Evolutionary conservation across 2,113 vertebrate species (phyloP).

Genomic region (Mesocricetus auratus): DNA sequence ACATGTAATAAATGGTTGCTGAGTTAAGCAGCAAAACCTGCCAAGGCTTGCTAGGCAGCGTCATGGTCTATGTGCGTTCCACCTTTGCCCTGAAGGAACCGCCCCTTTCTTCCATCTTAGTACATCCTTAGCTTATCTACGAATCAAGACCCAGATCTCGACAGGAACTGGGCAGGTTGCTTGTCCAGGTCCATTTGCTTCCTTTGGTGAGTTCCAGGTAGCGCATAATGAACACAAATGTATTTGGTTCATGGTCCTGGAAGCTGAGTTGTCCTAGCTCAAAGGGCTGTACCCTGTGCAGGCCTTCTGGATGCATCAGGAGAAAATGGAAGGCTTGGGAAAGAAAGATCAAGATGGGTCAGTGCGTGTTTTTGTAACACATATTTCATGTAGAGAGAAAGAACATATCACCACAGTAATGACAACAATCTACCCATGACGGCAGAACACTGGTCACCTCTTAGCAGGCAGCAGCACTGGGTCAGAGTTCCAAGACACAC

Average conservation of each 20-base stretch:
- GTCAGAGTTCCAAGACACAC: neutral
- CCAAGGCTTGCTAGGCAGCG: neutral
- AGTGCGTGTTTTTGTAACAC: neutral
- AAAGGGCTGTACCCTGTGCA: neutral
- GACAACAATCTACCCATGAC: neutral
- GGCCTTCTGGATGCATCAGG: neutral
- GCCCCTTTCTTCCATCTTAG: neutral
- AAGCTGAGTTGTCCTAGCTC: neutral
- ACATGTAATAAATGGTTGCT: constrained; percentile 9
- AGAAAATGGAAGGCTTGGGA: neutral
- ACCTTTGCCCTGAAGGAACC: neutral
- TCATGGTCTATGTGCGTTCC: neutral
- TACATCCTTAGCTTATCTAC: constrained; percentile 8
- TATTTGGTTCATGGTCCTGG: neutral
- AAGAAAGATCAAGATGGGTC: neutral
- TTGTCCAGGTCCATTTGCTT: neutral
- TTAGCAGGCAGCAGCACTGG: neutral
- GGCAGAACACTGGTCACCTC: neutral
- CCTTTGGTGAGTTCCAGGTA: neutral
- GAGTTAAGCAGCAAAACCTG: neutral
- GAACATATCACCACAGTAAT: neutral
- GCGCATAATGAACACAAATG: neutral
- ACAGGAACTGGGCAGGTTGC: constrained; percentile 5
- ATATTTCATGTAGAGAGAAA: neutral
- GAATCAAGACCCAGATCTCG: neutral